Percentiles rank a stretch among this genome's conserved stretches.
Evolutionary conservation across 2,888 invertebrate species (phyloP).

Genomic region (Acanthococcus lagerstroemiae): DNA sequence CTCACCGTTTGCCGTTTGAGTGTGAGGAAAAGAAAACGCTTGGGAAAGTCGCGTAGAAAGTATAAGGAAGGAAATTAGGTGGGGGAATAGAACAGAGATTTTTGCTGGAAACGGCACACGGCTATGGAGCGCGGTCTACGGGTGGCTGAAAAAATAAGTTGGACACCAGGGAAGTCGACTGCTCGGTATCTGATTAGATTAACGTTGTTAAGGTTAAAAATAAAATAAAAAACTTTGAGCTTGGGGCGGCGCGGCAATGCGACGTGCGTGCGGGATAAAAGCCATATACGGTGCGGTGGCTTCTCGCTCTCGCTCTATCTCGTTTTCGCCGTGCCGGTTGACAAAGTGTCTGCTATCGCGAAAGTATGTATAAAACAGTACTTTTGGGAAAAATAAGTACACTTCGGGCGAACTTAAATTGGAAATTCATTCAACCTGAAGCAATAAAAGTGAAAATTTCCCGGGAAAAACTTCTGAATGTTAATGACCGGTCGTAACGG

Average conservation of each 20-base stretch:
- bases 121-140: no score
- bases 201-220: conserved; percentile 13
- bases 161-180: conserved; percentile 17
- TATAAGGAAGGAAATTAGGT: no score
- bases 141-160: conserved; percentile 27
- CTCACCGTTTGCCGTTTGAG: no score
- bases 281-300: no score
- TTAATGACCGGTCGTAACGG: conserved; percentile 27
- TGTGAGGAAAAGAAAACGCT: no score
- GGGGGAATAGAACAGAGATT: no score
- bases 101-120: no score
- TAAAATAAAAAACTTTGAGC: conserved; percentile 19
- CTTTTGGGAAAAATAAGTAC: conserved; percentile 28
- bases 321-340: conserved; percentile 8
- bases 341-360: conserved; percentile 19
- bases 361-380: conserved; percentile 23
- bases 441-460: conserved; percentile 29
- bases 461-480: conserved; percentile 25
- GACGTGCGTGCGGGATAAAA: no score
- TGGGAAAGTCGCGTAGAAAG: no score
- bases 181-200: conserved; percentile 19
- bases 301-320: no score
- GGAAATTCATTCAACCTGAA: conserved; percentile 29
- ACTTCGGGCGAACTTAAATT: conserved; percentile 29
- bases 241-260: no score